phyloP scores from a whole-genome alignment of 2,888 invertebrate genomes.

The Tenthredo livida region DNA sequence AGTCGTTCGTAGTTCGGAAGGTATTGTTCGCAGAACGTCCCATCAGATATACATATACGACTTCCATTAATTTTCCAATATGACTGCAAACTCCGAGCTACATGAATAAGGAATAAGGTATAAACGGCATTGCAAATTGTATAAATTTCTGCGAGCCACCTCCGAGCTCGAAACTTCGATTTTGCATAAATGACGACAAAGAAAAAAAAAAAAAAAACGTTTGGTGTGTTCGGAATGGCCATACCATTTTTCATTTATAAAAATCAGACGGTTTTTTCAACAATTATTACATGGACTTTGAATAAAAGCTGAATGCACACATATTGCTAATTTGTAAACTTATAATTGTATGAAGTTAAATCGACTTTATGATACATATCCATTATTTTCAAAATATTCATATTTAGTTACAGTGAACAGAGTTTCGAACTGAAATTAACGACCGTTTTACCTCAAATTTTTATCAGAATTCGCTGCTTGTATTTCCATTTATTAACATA shows the following conservation, averaged over 20 bases:
- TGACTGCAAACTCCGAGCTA: background rate
- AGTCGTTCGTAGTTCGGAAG: background rate
- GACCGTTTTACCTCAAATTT: background rate
- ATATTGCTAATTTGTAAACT: no score
- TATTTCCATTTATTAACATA: no score
- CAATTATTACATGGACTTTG: background rate
- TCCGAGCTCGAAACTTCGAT: background rate
- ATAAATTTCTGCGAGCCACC: background rate
- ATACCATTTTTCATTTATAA: background rate
- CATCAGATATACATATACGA: background rate
- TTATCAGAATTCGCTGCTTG: background rate
- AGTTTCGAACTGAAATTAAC: background rate
- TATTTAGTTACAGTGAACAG: background rate
- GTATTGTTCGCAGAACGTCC: background rate
- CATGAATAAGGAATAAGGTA: slow-evolving; percentile 3
- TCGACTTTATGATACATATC: no score
- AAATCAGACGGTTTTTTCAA: background rate
- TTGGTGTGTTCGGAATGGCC: background rate
- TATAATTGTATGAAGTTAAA: no score
- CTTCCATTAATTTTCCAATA: background rate
- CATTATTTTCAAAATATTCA: background rate
- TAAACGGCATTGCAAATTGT: background rate
- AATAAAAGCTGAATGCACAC: background rate
- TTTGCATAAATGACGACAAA: background rate
- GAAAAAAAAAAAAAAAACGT: background rate